These are phyloP conservation scores for Baronia brevicornis DNA, from an alignment of 2,888 invertebrate genomes.

Conservation along the genomic window DNA sequence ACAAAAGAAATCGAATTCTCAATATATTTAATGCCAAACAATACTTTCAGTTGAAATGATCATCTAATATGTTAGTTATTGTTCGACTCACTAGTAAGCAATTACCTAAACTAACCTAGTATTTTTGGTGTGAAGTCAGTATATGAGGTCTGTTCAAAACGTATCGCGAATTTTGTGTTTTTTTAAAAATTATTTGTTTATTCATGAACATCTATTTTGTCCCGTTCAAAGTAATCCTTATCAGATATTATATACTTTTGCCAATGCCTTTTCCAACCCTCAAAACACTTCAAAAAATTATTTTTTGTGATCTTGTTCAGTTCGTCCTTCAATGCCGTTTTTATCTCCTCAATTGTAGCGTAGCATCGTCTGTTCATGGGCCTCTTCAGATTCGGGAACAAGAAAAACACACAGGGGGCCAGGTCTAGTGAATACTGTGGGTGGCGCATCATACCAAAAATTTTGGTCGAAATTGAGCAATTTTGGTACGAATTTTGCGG, in stretches of 20 bases:
- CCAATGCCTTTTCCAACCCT: conserved; percentile 24
- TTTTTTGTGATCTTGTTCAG: conserved; percentile 22
- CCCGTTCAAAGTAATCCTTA: conserved; percentile 14
- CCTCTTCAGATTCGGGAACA: conserved; percentile 19
- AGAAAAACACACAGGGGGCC: conserved; percentile 19
- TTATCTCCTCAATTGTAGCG: conserved; percentile 23
- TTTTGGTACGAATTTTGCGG: conserved; percentile 24
- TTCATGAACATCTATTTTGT: conserved; percentile 9
- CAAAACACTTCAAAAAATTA: conserved; percentile 23
- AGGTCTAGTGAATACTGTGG: conserved; percentile 16
- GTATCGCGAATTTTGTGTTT: conserved; percentile 5
- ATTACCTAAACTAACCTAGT: no score
- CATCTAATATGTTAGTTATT: no score
- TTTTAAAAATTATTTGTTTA: conserved; percentile 8
- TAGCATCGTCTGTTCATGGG: conserved; percentile 10
- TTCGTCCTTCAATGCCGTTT: conserved; percentile 21
- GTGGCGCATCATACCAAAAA: conserved; percentile 8
- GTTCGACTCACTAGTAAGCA: no score
- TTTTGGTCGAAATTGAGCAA: conserved; percentile 20
- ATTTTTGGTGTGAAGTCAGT: no score
- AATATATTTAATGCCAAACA: no score
- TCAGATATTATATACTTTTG: conserved; percentile 23
- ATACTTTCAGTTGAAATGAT: no score
- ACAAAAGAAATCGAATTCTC: no score
- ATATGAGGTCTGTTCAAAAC: conserved; percentile 2